Evolutionary conservation across 1,140 invertebrate species (phyloP).

Genomic region (Drosophila miranda): DNA sequence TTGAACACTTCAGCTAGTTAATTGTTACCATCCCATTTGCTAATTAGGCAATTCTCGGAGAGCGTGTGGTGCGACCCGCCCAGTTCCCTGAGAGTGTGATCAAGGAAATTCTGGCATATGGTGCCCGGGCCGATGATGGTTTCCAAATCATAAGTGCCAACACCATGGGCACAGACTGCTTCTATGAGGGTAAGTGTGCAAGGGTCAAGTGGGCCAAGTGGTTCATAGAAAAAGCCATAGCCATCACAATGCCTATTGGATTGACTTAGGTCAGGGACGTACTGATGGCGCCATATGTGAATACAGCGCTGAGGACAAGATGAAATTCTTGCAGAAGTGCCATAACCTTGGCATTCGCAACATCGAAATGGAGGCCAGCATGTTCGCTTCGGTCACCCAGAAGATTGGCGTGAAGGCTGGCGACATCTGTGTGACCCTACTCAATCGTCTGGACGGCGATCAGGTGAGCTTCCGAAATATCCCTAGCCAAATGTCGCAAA

Average conservation of each 20-base stretch:
- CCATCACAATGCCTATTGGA: not conserved
- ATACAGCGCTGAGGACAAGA: slow-evolving; percentile 89
- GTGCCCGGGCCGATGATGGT: slow-evolving; percentile 85
- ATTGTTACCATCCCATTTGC: not conserved
- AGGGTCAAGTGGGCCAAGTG: slow-evolving; percentile 57
- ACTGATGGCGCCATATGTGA: slow-evolving; percentile 98
- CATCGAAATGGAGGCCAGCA: slow-evolving; percentile 98
- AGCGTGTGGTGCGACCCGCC: slow-evolving; percentile 90
- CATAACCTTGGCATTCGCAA: slow-evolving; percentile 91
- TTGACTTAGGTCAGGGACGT: slow-evolving; percentile 87
- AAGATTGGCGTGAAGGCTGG: slow-evolving; percentile 93
- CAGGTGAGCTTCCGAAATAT: slow-evolving; percentile 86
- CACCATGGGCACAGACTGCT: slow-evolving; percentile 97
- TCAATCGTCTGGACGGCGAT: slow-evolving; percentile 95
- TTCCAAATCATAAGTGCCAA: slow-evolving; percentile 91
- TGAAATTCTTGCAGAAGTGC: slow-evolving; percentile 86
- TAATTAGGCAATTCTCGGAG: slow-evolving; percentile 92
- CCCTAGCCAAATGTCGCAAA: not conserved
- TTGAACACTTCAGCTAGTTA: no score
- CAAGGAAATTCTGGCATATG: slow-evolving; percentile 87
- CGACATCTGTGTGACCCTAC: slow-evolving; percentile 94
- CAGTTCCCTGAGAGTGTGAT: slow-evolving; percentile 90
- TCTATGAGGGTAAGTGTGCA: slow-evolving; percentile 91
- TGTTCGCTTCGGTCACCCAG: slow-evolving; percentile 94
- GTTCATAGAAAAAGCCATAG: not conserved